Conservation (phyloP, 2,888 invertebrate species). For the Mactromeris polynyma region DNA sequence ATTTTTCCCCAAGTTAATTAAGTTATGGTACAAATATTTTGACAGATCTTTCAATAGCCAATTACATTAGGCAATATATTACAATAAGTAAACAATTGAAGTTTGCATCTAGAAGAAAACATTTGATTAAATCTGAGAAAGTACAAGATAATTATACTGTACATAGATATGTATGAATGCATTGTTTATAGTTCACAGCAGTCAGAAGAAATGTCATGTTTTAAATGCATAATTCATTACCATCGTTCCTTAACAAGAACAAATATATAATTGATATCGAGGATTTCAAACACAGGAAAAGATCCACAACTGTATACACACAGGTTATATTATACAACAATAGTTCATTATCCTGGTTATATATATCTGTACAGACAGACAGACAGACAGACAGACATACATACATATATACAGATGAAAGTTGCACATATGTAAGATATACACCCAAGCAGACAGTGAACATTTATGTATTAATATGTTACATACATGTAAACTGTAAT, state of each 20-base stretch:
- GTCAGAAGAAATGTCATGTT: constrained; percentile 5
- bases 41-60: too few species aligned
- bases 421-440: too few species aligned
- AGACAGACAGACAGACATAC: neutral
- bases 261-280: neutral
- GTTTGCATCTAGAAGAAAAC: neutral
- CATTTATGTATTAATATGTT: too few species aligned
- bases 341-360: neutral
- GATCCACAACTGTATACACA: neutral
- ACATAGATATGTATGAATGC: constrained; percentile 9
- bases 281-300: neutral
- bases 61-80: neutral
- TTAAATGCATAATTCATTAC: constrained; percentile 13
- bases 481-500: too few species aligned
- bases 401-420: too few species aligned
- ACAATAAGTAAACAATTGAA: neutral
- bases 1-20: too few species aligned
- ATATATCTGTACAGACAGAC: neutral
- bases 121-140: neutral
- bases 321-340: neutral
- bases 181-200: constrained; percentile 10
- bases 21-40: too few species aligned
- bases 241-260: neutral
- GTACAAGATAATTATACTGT: neutral
- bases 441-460: too few species aligned